Conservation (phyloP, 2,888 invertebrate genomes). For the Sinhomidia bicolor region DNA sequence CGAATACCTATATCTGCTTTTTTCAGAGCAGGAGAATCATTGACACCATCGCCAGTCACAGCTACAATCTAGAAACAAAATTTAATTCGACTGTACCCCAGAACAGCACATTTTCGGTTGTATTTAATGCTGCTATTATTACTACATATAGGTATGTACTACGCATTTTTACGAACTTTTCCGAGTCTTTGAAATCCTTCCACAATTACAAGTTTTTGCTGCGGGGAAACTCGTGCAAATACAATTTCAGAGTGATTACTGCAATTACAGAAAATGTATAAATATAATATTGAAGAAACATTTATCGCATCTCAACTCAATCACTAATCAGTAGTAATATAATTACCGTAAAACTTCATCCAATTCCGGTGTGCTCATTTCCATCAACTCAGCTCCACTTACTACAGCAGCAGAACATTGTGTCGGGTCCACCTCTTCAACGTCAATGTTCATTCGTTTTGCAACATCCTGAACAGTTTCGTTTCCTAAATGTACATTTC, state of each 20-base stretch:
- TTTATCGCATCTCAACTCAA: no score
- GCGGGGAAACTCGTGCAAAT: conserved; percentile 84
- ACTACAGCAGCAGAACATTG: conserved; percentile 84
- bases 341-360: conserved; percentile 81
- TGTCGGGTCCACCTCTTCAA: conserved; percentile 83
- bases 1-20: conserved; percentile 91
- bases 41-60: conserved; percentile 91
- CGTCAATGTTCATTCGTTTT: conserved; percentile 84
- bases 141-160: no score
- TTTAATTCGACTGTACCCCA: no score
- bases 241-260: conserved; percentile 83
- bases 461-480: conserved; percentile 88
- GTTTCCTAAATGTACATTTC: conserved; percentile 81
- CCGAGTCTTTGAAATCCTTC: conserved; percentile 91
- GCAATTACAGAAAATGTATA: conserved; percentile 64
- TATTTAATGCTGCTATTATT: no score
- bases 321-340: no score
- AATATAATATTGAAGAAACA: no score
- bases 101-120: no score
- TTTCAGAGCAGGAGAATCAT: conserved; percentile 92
- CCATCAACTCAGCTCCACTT: conserved; percentile 83
- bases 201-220: conserved; percentile 85
- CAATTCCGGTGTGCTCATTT: conserved; percentile 81
- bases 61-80: conserved; percentile 86
- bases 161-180: no score